Base-by-base conservation (phyloP, 2,888 invertebrate genomes). In the Pseudococcus longispinus region DNA sequence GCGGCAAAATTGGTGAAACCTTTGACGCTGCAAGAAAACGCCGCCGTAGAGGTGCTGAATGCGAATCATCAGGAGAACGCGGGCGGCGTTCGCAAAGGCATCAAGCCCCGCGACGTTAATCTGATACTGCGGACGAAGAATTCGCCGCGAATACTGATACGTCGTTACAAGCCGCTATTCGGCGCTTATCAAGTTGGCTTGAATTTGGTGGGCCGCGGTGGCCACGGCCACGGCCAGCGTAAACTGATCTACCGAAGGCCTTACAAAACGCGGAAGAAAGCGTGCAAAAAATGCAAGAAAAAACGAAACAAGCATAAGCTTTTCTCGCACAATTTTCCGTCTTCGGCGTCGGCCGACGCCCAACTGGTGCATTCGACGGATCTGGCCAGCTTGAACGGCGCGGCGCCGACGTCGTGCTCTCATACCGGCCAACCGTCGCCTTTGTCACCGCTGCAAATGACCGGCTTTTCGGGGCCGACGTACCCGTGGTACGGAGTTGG, bases 91-190 rank as follows among this genome's bases (percentile, higher is more conserved):
- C 84, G 20, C 11, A 85, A 85, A 46, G 85, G 32, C 6, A 46
- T 85, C 23, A 85, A 85, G 46, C 74, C 85, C 11, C 74, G 85
- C 0, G 85, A 85, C 46, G 77, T 85, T 8, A 85, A 74, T 29
- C 23, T 85, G 1, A 74, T 85, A 13, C 15, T 85, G 46, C 13
- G 77, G 18, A 77, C 85, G 23, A 46, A 44, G 15, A 23, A 74
- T 32, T 37, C 70, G 44, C 85, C 85, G 2, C 29, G 44, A 29
- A 85, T 85, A 29, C 26, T 85, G 46, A 85, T 85, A 29, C 60
- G 85, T 6, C 85, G 85, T 26, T 85, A 85, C 32, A 74, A 77
- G 13, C 85, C 85, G 29, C 26, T 74, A 5, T 29, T 77, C 77
- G 74, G 74, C 29, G 26, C 70, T 1, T 29, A 32, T n/a, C 51